Percentiles rank a stretch among this genome's conserved stretches.
Evolutionary conservation across 2,888 invertebrate genomes (phyloP).

Genomic region (Zaprionus obscuricornis): DNA sequence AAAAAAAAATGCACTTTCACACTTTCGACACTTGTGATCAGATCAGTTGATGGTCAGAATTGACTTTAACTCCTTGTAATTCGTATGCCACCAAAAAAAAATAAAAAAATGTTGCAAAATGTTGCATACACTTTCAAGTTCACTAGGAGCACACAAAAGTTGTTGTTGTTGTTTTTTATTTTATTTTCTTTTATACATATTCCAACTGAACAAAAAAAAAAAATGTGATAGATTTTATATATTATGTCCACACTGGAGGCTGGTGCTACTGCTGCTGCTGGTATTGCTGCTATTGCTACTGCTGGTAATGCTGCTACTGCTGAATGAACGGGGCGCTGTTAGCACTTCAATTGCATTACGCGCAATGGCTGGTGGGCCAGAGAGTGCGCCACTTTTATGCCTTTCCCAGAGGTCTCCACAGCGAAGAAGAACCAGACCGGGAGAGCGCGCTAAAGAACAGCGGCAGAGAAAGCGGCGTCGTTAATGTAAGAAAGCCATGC

Average conservation of each 20-base stretch:
- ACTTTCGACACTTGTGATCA: constrained; percentile 47
- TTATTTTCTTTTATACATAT: neutral
- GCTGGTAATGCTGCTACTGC: constrained; percentile 30
- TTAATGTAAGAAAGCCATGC: constrained; percentile 47
- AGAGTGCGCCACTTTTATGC: constrained; percentile 84
- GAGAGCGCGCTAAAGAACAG: constrained; percentile 57
- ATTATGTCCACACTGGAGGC: constrained; percentile 44
- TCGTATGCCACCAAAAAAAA: constrained; percentile 37
- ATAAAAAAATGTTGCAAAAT: constrained; percentile 46
- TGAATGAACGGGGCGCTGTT: constrained; percentile 79
- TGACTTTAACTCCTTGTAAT: constrained; percentile 18
- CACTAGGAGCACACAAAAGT: constrained; percentile 60
- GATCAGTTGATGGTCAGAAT: neutral
- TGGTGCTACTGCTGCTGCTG: constrained; percentile 38
- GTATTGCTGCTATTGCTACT: constrained; percentile 33
- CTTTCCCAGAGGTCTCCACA: constrained; percentile 81
- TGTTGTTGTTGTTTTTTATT: constrained; percentile 1
- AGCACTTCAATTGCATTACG: constrained; percentile 84
- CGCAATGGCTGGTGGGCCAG: constrained; percentile 84
- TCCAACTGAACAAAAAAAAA: constrained; percentile 37
- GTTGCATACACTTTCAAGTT: constrained; percentile 52
- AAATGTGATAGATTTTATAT: too few species aligned
- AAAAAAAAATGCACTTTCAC: constrained; percentile 57
- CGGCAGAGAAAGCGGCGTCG: constrained; percentile 55
- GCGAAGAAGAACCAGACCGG: constrained; percentile 48